Conservation (phyloP, 2,113 vertebrate genomes). For the Dissostichus mawsoni region DNA sequence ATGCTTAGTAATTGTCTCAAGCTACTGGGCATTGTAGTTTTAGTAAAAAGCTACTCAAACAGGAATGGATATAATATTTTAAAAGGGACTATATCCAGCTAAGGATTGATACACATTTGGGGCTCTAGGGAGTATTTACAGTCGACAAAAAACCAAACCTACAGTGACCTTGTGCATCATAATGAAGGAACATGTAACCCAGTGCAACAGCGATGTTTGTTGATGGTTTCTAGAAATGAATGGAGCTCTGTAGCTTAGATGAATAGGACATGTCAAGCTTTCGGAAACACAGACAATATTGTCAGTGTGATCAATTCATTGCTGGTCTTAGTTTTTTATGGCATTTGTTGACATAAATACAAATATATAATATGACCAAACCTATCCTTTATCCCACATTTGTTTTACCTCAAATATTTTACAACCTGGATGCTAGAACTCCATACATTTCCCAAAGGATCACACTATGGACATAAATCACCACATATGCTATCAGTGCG, state of each 20-base stretch:
- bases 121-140: not conserved
- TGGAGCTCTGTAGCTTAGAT: no score
- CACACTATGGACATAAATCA: slow-evolving; percentile 1
- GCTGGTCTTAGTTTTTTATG: not conserved
- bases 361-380: not conserved
- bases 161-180: no score
- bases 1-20: not conserved
- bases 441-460: slow-evolving; percentile 8
- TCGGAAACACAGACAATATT: not conserved
- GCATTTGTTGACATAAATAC: not conserved
- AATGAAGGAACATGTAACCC: no score
- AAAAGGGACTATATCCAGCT: not conserved
- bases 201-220: no score
- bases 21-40: not conserved
- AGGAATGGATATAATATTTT: not conserved
- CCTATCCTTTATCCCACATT: not conserved
- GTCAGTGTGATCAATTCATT: not conserved
- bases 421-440: not conserved
- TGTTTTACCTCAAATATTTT: not conserved
- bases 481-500: not conserved
- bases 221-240: no score
- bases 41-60: not conserved
- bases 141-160: no score
- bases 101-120: not conserved
- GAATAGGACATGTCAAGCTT: no score